Evolutionary conservation across 2,888 invertebrate genomes (phyloP).

Genomic region (Caenorhabditis sp.): DNA sequence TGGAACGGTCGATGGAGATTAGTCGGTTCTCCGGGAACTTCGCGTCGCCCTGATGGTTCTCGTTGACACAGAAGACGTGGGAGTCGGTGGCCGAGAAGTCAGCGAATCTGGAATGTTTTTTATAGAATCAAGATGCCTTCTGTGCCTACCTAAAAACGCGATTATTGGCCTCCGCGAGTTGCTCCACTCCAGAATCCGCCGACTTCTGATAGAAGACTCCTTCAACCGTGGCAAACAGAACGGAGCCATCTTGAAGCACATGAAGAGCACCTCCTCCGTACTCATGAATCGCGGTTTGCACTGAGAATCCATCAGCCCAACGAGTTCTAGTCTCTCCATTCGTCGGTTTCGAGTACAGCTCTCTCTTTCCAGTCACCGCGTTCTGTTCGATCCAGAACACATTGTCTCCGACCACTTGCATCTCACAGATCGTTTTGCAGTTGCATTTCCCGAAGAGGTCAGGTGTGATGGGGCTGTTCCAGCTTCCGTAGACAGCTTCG

Average conservation of each 20-base stretch:
- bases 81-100: slow-evolving; percentile 61
- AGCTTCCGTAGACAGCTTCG: slow-evolving; percentile 73
- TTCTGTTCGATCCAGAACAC: slow-evolving; percentile 79
- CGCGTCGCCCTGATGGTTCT: slow-evolving; percentile 46
- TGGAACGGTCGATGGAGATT: slow-evolving; percentile 65
- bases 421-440: slow-evolving; percentile 75
- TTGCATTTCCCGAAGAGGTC: slow-evolving; percentile 74
- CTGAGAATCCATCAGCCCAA: slow-evolving; percentile 70
- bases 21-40: slow-evolving; percentile 69
- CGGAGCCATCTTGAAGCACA: slow-evolving; percentile 80
- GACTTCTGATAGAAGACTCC: slow-evolving; percentile 67
- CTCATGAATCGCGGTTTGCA: slow-evolving; percentile 83
- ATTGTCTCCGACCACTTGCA: slow-evolving; percentile 69
- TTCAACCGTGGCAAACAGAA: slow-evolving; percentile 69
- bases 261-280: slow-evolving; percentile 84
- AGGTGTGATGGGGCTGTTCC: slow-evolving; percentile 75
- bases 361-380: slow-evolving; percentile 71
- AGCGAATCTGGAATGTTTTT: slow-evolving; percentile 54
- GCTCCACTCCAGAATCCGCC: slow-evolving; percentile 41
- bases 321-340: slow-evolving; percentile 39
- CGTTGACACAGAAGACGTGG: slow-evolving; percentile 67
- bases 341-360: slow-evolving; percentile 64
- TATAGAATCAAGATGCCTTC: background rate
- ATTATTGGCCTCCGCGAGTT: slow-evolving; percentile 57
- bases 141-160: slow-evolving; percentile 47